Evolutionary conservation across 2,888 invertebrate species (phyloP), one percentile per base, ranked within the genome.

Genomic region (Plebejus melissa): DNA sequence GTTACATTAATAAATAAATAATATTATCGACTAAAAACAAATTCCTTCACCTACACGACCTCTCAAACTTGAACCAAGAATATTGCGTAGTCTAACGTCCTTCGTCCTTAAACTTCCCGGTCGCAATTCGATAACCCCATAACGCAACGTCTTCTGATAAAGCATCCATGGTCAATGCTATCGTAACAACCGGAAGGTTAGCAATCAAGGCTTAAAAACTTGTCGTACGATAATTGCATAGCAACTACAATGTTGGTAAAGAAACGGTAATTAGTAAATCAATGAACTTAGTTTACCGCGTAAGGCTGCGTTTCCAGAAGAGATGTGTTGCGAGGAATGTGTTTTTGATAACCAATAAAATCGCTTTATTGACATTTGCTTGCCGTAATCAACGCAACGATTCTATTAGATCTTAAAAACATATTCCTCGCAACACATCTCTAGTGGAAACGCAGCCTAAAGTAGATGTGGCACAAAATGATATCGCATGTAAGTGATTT

Each of bases 121-220:
- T 28, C 28, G 28, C 28, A 28, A 65, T 65, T 32, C 65, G 65
- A 65, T 65, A 65, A 65, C 65, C 65, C 65, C 65, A 65, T 36
- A 36, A 65, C 65, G 65, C 32, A 65, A 65, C 65, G 32, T 65
- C 65, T 65, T 36, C 32, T 13, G 65, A 65, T 65, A 65, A 65
- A 65, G 32, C 11, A 65, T 32, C 65, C 65, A 65, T 36, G 65
- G 65, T 65, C 65, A 65, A 65, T 65, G 65, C 4, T 65, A 36
- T 65, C 65, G 65, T 4, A 28, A 22, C 1, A 22, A 13, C 65
- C 65, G 65, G 65, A 65, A 65, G 65, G 65, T 65, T 65, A 65
- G 5, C 65, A 32, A 65, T 65, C 65, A 65, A 65, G 65, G 65
- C 32, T 36, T 11, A 65, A 65, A 65, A 32, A 65, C 65, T 65